Conservation (phyloP, 1,140 invertebrate genomes). For the Microplitis demolitor region DNA sequence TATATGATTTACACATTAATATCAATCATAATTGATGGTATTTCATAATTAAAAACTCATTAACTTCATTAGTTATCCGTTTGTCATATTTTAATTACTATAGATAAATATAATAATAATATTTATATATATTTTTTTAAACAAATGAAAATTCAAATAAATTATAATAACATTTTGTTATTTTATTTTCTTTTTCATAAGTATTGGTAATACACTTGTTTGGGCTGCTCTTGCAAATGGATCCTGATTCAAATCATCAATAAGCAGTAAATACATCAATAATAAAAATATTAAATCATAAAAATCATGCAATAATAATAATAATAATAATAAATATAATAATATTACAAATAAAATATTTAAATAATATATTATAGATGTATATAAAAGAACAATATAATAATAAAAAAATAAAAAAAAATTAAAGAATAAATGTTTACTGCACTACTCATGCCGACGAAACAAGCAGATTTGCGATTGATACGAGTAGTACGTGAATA, state of each 20-base stretch:
- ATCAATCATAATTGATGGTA: background rate
- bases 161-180: constrained; percentile 20
- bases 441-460: constrained; percentile 49
- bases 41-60: background rate
- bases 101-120: no score
- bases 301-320: background rate
- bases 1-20: background rate
- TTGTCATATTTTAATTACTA: background rate
- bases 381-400: background rate
- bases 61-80: background rate
- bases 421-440: constrained; percentile 59
- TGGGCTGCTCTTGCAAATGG: constrained; percentile 53
- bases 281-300: constrained; percentile 32
- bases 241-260: constrained; percentile 55
- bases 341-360: constrained; percentile 5
- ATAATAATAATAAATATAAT: background rate
- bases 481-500: constrained; percentile 56
- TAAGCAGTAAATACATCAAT: constrained; percentile 46
- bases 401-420: constrained; percentile 36
- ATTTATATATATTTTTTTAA: no score
- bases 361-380: background rate
- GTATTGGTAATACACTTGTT: constrained; percentile 56
- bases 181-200: constrained; percentile 50
- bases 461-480: constrained; percentile 57
- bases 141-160: background rate